Base-by-base conservation (phyloP, 2,888 invertebrate species). In the Heliconius hortense region DNA sequence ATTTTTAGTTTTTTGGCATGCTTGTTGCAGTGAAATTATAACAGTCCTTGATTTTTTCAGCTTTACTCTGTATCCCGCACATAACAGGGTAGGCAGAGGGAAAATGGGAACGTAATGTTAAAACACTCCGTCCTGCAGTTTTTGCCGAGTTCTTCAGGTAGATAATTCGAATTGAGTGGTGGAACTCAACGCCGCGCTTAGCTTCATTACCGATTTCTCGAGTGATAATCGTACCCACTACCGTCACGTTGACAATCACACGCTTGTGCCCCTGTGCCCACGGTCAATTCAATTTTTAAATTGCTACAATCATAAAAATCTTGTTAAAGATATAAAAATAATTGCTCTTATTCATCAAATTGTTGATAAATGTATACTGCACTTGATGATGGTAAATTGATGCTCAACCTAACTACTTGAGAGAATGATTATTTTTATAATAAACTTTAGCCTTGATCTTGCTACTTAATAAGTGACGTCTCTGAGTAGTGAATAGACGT, bases 1-100 rank as follows among this genome's bases (percentile, higher is more conserved):
- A 71, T 71, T 60, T 69, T 56, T 69, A 66, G 69, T 35, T 35
- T 69, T 56, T 69, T 69, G 53, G 56, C 66, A 39, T 39, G 15
- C 56, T 68, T 28, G 28, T 15, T 28, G 21, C 18, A 15, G 5
- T 24, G 15, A 7, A 39, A 43, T 39, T 66, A 66, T 39, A 39
- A 43, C 7, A 39, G n/a, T 24, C 7, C 39, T n/a, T 3, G 15
- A 8, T n/a, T 56, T 56, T n/a, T 56, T 56, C 5, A 43, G 43
- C 43, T 43, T 15, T 1, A 43, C 15, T 5, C 35, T 43, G 15
- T 15, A 43, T 15, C 43, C 43, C 43, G 15, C 43, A 4, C 43
- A 43, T 43, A 39, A 13, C 39, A 1, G 43, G 43, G 15, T 15
- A 43, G 15, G 43, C 43, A 43, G 15, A 43, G 5, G 15, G 15